Percentiles rank a stretch among this genome's conserved stretches.
These are phyloP conservation scores for Pseudanteris insignis DNA, from an alignment of 2,888 invertebrate species.

Conservation along the genomic window DNA sequence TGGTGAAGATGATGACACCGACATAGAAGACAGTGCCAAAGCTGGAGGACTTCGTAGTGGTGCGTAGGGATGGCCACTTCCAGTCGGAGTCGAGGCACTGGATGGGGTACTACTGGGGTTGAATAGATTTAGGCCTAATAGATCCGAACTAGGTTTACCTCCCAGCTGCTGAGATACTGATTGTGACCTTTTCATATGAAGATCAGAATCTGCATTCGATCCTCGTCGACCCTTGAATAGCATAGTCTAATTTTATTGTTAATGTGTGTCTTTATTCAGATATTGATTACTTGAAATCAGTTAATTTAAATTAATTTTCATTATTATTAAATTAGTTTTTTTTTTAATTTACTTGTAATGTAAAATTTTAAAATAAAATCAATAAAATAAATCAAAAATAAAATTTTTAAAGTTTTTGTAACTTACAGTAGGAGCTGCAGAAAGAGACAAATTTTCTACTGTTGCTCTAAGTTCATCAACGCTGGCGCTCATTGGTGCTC, in stretches of 20 bases:
- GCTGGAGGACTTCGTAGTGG: constrained; percentile 78
- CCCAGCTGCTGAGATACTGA: constrained; percentile 81
- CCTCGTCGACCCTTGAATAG: constrained; percentile 71
- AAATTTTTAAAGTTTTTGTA: background rate
- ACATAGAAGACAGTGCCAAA: constrained; percentile 59
- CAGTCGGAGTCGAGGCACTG: constrained; percentile 79
- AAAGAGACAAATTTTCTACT: constrained; percentile 87
- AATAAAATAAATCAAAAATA: too few relatives aligned
- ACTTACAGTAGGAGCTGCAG: constrained; percentile 77
- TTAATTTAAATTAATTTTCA: too few relatives aligned
- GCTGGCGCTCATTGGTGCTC: constrained; percentile 91
- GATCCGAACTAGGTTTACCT: constrained; percentile 80
- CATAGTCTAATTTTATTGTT: constrained; percentile 37
- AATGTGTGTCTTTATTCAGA: constrained; percentile 6
- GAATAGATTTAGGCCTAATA: constrained; percentile 80
- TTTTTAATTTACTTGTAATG: too few relatives aligned
- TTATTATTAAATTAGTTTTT: background rate
- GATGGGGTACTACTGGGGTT: constrained; percentile 82
- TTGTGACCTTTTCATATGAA: constrained; percentile 75
- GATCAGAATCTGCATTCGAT: constrained; percentile 75
- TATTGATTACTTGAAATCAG: too few relatives aligned
- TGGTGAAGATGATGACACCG: constrained; percentile 57
- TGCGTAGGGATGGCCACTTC: constrained; percentile 80
- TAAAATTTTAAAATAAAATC: too few relatives aligned
- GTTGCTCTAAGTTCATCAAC: constrained; percentile 93